Conservation (phyloP, 2,113 vertebrate genomes). For the Anguilla rostrata region DNA sequence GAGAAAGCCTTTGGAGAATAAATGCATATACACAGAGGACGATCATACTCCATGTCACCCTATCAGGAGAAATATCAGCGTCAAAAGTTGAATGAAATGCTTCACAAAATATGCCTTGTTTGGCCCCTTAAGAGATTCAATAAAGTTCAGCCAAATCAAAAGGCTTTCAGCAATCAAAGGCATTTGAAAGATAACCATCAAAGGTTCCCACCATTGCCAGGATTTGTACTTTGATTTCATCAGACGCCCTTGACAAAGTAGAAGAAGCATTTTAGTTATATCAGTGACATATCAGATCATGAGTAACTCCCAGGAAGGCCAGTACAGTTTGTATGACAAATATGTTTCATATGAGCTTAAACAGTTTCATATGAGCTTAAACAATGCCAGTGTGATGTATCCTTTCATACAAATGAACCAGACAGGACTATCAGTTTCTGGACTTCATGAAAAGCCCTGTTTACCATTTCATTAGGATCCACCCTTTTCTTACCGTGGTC, state of each 20-base stretch:
- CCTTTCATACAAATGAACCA: background rate
- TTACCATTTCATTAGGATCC: no score
- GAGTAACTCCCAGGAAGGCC: background rate
- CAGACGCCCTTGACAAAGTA: background rate
- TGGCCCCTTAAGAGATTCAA: background rate
- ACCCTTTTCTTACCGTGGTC: no score
- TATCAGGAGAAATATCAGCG: background rate
- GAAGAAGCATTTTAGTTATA: background rate
- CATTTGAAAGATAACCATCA: background rate
- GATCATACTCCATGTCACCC: background rate
- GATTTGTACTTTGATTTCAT: background rate
- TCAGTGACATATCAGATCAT: background rate
- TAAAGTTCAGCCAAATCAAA: no score
- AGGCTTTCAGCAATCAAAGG: background rate
- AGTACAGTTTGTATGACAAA: background rate
- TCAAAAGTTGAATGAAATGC: background rate
- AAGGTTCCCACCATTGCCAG: background rate
- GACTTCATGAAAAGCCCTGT: no score
- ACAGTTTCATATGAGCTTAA: background rate
- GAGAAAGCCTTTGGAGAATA: background rate
- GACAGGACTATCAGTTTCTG: background rate
- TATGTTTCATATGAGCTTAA: background rate
- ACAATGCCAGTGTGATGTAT: background rate
- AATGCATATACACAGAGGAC: background rate
- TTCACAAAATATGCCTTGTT: background rate